A percentile compares a stretch with the other conserved stretches of the same genome.
Evolutionary conservation across 2,113 vertebrate genomes (phyloP).

Genomic region (Aegotheles bennettii): DNA sequence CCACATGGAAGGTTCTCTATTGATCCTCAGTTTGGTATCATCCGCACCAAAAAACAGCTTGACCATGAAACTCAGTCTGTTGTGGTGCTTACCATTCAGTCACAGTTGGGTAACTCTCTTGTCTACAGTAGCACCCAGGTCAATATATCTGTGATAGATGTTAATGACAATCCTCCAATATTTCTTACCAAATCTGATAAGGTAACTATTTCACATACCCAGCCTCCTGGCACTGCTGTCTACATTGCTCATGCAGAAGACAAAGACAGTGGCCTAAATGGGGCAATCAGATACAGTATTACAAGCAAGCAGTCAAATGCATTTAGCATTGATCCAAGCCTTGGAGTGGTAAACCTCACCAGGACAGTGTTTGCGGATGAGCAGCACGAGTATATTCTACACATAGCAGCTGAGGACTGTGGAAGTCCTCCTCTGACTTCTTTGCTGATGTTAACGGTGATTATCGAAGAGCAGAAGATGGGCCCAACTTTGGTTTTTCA

Average conservation of each 20-base stretch:
- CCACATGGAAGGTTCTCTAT: slow-evolving; percentile 78
- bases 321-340: slow-evolving; percentile 75
- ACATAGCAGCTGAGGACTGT: slow-evolving; percentile 78
- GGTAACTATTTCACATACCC: slow-evolving; percentile 71
- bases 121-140: slow-evolving; percentile 83
- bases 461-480: slow-evolving; percentile 63
- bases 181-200: slow-evolving; percentile 72
- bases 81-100: slow-evolving; percentile 80
- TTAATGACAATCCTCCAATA: slow-evolving; percentile 85
- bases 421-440: slow-evolving; percentile 78
- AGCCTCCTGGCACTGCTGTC: slow-evolving; percentile 77
- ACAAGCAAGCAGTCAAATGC: slow-evolving; percentile 13
- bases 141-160: slow-evolving; percentile 79
- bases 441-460: slow-evolving; percentile 69
- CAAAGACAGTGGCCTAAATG: slow-evolving; percentile 82
- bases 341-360: slow-evolving; percentile 80
- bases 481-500: slow-evolving; percentile 78
- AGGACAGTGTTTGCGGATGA: slow-evolving; percentile 44
- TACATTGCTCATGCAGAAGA: slow-evolving; percentile 88
- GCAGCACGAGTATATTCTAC: slow-evolving; percentile 62
- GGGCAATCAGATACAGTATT: slow-evolving; percentile 78
- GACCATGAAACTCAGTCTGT: slow-evolving; percentile 81
- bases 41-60: slow-evolving; percentile 74
- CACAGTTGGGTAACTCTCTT: slow-evolving; percentile 68
- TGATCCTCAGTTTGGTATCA: slow-evolving; percentile 79